Evolutionary conservation across 1,140 invertebrate genomes (phyloP).

Genomic region (Chrysomallon squamiferum): DNA sequence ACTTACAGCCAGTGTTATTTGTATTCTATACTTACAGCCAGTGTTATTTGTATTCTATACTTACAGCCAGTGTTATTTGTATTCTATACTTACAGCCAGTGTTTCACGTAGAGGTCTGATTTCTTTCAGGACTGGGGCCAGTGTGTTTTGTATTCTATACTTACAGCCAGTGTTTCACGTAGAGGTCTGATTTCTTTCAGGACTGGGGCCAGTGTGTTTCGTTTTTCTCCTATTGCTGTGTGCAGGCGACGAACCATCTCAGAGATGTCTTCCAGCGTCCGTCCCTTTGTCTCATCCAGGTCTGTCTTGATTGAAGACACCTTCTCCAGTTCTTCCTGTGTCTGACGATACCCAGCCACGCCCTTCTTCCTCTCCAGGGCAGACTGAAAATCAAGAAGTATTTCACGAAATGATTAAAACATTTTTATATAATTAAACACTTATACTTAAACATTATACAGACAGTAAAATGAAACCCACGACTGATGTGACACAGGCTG

Average conservation of each 20-base stretch:
- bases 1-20: too few species aligned
- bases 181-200: constrained; percentile 72
- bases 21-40: too few species aligned
- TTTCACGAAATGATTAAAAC: background rate
- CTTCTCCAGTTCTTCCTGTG: constrained; percentile 69
- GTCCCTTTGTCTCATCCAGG: constrained; percentile 68
- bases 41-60: too few species aligned
- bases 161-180: constrained; percentile 66
- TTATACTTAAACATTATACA: too few species aligned
- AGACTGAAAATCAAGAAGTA: too few species aligned
- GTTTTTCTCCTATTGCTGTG: constrained; percentile 68
- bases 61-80: too few species aligned
- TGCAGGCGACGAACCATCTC: constrained; percentile 68
- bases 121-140: constrained; percentile 73
- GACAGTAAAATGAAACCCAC: too few species aligned
- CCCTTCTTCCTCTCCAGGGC: constrained; percentile 64
- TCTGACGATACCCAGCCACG: constrained; percentile 66
- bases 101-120: constrained; percentile 68
- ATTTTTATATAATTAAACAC: background rate
- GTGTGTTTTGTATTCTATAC: constrained; percentile 66
- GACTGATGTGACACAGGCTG: too few species aligned
- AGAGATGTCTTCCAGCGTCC: constrained; percentile 70
- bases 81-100: constrained; percentile 63
- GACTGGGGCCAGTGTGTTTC: constrained; percentile 70
- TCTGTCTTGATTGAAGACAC: constrained; percentile 69